A percentile compares a stretch with the other conserved stretches of the same genome.
Evolutionary conservation across 2,113 vertebrate species (phyloP).

Genomic region (Synchiropus splendidus): DNA sequence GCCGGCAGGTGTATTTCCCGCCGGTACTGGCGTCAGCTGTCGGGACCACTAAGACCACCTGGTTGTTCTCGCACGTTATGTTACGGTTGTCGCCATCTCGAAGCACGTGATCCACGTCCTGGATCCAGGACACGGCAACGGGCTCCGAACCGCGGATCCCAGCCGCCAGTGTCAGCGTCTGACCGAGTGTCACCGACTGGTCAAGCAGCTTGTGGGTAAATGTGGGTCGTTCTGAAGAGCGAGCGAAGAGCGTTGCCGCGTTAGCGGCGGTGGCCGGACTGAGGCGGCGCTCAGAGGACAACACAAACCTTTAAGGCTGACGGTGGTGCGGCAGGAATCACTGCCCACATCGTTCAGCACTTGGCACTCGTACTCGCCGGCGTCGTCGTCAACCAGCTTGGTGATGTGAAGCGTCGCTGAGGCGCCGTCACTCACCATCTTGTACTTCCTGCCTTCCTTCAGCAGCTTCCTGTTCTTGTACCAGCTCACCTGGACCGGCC

Average conservation of each 20-base stretch:
- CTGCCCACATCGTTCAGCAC: slow-evolving; percentile 83
- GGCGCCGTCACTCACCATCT: slow-evolving; percentile 77
- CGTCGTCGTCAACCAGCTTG: slow-evolving; percentile 75
- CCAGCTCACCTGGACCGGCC: slow-evolving; percentile 84
- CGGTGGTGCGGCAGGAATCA: slow-evolving; percentile 67
- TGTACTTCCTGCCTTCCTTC: slow-evolving; percentile 86
- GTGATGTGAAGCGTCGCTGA: slow-evolving; percentile 78
- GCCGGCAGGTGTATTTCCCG: slow-evolving; percentile 84
- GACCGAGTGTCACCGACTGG: slow-evolving; percentile 71
- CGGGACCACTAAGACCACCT: slow-evolving; percentile 73
- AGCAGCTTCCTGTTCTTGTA: slow-evolving; percentile 87
- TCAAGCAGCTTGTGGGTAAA: slow-evolving; percentile 82
- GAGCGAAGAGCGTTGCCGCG: slow-evolving; percentile 45
- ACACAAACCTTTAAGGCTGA: slow-evolving; percentile 85
- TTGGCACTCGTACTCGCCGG: slow-evolving; percentile 86
- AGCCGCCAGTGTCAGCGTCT: slow-evolving; percentile 76
- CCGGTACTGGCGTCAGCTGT: slow-evolving; percentile 65
- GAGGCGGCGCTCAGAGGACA: neutral
- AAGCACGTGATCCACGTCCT: slow-evolving; percentile 85
- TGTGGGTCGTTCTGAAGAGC: slow-evolving; percentile 77
- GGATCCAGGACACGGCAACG: slow-evolving; percentile 84
- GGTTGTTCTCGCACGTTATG: slow-evolving; percentile 77
- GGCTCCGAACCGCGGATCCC: slow-evolving; percentile 82
- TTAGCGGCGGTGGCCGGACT: slow-evolving; percentile 25
- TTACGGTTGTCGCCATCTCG: slow-evolving; percentile 84